Base-by-base conservation (phyloP, 1,140 invertebrate genomes). In the Panagrolaimus sp. region DNA sequence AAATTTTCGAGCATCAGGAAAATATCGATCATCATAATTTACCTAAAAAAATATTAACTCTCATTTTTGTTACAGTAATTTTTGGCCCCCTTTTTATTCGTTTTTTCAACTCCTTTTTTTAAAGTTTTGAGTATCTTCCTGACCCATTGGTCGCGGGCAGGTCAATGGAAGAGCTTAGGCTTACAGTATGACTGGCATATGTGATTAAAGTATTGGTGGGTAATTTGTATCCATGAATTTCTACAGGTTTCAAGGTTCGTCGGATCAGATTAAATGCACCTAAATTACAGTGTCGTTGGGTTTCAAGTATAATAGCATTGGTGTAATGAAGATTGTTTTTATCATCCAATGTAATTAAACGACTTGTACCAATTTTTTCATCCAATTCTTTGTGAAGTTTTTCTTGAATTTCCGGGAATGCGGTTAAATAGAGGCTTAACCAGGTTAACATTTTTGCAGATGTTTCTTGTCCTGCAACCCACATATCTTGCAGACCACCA, bases 381-480 rank as follows among this genome's bases (percentile, higher is more conserved):
- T 75, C 73, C 26, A 74, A 58, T 32, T 74, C 73, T 43, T 21
- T n/a, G 15, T 74, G 73, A 45, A 74, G 44, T 44, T 74, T 74
- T 55, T 52, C 44, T 47, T 58, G 47, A 10, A 74, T 43, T 45
- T 72, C 38, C 1, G 73, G 73, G 43, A 71, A 44, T 26, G 75
- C 65, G 10, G 75, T 26, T n/a, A 74, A 62, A 63, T 70, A 75
- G 14, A 70, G 58, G 24, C 72, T 52, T 17, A 63, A 62, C 72
- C 72, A 73, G 7, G 67, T 44, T 17, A 66, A 45, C 3, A 67
- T 63, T 15, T 63, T 72, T 43, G 63, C 55, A 17, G 70, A 73
- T 43, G 73, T 68, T 68, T 76, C 73, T 26, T 71, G 73, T 17
- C 73, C 73, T 14, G 73, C 73, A 26, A 71, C 64, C 52, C 68